Evolutionary conservation across 2,888 invertebrate genomes (phyloP).

Genomic region (Drosophila limbata): DNA sequence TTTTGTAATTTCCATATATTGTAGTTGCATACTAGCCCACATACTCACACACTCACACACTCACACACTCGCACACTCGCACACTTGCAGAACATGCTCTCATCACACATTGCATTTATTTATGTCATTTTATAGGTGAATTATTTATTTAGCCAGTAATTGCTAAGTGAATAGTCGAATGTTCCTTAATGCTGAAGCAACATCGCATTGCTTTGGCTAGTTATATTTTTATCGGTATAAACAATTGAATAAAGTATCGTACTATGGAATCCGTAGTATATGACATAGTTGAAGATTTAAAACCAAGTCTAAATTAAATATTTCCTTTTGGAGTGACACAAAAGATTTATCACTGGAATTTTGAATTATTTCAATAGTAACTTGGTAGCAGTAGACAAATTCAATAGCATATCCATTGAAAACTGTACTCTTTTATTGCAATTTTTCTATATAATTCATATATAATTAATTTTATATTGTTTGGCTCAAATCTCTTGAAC

Average conservation of each 20-base stretch:
- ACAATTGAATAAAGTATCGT: conserved; percentile 45
- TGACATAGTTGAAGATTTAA: conserved; percentile 22
- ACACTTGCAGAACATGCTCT: conserved; percentile 15
- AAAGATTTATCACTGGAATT: background rate
- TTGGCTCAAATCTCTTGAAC: no score
- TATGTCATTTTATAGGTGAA: conserved; percentile 50
- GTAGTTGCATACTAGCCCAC: conserved; percentile 10
- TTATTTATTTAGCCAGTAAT: conserved; percentile 45
- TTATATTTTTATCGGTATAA: conserved; percentile 40
- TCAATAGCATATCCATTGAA: background rate
- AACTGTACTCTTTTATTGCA: background rate
- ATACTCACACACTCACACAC: conserved; percentile 12
- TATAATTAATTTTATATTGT: no score
- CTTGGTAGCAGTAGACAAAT: background rate
- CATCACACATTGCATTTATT: conserved; percentile 59
- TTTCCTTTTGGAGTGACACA: background rate
- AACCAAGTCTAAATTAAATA: background rate
- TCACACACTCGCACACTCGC: conserved; percentile 14
- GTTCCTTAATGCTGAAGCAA: conserved; percentile 65
- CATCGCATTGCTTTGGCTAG: conserved; percentile 22
- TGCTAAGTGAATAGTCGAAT: conserved; percentile 30
- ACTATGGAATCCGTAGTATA: conserved; percentile 46
- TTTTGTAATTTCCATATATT: conserved; percentile 20
- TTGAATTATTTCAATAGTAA: background rate
- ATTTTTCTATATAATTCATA: no score